These are phyloP conservation scores for Onychomys leucogaster DNA, from an alignment of 2,797 vertebrate species.

Conservation along the genomic window DNA sequence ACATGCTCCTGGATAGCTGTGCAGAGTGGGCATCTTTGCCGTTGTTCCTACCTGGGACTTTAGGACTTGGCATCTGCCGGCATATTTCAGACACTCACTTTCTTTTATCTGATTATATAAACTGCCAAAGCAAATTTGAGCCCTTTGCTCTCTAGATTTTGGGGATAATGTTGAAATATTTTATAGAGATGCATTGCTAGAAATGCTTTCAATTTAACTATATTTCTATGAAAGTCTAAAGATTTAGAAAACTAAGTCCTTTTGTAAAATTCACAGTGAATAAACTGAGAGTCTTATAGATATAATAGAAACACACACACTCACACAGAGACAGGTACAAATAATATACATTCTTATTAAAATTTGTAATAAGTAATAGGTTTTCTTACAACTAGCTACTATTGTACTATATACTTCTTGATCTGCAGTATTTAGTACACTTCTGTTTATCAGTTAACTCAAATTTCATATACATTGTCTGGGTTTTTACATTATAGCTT, in stretches of 20 bases:
- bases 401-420: background rate
- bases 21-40: background rate
- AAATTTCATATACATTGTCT: conserved; percentile 16
- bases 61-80: background rate
- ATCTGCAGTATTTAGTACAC: background rate
- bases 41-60: background rate
- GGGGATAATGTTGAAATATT: conserved; percentile 27
- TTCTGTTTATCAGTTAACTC: conserved; percentile 25
- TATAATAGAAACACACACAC: background rate
- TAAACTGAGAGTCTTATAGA: background rate
- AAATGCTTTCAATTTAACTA: conserved; percentile 50
- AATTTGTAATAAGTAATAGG: background rate
- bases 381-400: conserved; percentile 29
- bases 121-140: conserved; percentile 46
- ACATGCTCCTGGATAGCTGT: background rate
- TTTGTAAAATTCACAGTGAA: background rate
- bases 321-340: background rate
- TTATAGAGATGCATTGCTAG: background rate
- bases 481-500: conserved; percentile 11
- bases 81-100: background rate
- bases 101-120: background rate
- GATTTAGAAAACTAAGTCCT: background rate
- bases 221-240: conserved; percentile 54
- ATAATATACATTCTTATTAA: background rate
- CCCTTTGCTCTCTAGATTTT: conserved; percentile 29